Evolutionary conservation across 2,113 vertebrate species (phyloP), one percentile per base, ranked within the genome.

Genomic region (Antigone vipio): DNA sequence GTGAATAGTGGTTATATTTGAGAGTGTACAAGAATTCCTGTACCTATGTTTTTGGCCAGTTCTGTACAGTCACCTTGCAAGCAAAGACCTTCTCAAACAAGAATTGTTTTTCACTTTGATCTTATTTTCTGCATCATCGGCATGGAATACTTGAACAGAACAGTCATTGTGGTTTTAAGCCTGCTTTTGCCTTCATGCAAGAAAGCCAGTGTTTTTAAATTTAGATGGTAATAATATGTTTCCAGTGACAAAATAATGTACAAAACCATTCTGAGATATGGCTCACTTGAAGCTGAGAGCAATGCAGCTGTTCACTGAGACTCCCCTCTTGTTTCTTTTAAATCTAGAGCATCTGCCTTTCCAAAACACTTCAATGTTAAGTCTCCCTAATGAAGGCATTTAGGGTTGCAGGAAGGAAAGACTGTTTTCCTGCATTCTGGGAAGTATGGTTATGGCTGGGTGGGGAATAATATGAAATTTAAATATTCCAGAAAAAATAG

Each of bases 151-250:
- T 89, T 58, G 68, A 78, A 69, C 49, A 76, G 80, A 88, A 38
- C 67, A 79, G 30, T 56, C 83, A 50, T 64, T 86, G 79, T 86
- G 94, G 93, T 73, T 96, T 94, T 52, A 75, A 86, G 89, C 64
- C 88, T 93, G 79, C 85, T 67, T 76, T 82, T 74, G 80, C 83
- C 91, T 79, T 88, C 4, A 3, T 92, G 74, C 44, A 91, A 40
- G 67, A 80, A 91, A 91, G 81, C 53, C 87, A 88, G 81, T 66
- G 79, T 45, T 88, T 93, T 95, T 93, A 95, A 94, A 95, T 96
- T 94, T 96, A 94, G 94, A 95, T 50, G 62, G 53, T 93, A 93
- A 96, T 95, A 86, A 86, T 82, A 95, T 64, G 91, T 94, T 96
- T 63, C 80, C 81, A 86, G 66, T 76, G 92, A 96, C 93, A 94